phyloP scores from a whole-genome alignment of 2,113 vertebrate species.

The Arothron firmamentum region DNA sequence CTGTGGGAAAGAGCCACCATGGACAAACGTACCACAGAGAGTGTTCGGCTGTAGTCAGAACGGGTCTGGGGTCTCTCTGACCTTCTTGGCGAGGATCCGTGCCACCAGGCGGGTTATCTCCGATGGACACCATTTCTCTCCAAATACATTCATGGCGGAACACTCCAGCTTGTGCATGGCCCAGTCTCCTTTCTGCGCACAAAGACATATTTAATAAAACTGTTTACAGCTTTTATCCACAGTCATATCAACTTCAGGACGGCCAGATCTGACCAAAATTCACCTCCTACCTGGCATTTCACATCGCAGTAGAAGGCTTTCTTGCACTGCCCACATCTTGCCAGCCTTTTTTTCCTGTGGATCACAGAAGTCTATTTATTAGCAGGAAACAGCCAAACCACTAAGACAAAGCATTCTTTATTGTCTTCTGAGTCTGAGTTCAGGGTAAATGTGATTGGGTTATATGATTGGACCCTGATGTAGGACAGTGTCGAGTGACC shows the following conservation, averaged over 20 bases:
- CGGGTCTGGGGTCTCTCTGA: conserved; percentile 51
- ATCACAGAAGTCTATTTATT: conserved; percentile 15
- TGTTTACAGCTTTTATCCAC: not conserved
- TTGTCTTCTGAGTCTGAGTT: not conserved
- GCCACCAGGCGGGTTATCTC: conserved; percentile 89
- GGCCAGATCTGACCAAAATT: not conserved
- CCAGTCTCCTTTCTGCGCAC: conserved; percentile 87
- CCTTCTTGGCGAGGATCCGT: conserved; percentile 90
- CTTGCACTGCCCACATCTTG: conserved; percentile 95
- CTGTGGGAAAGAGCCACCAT: conserved; percentile 59
- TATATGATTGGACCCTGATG: no score
- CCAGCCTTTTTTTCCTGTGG: conserved; percentile 87
- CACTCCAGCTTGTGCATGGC: conserved; percentile 96
- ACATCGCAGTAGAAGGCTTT: conserved; percentile 94
- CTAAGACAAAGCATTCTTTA: not conserved
- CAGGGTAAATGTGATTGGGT: no score
- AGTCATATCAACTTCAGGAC: not conserved
- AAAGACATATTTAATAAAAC: not conserved
- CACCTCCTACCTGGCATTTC: conserved; percentile 86
- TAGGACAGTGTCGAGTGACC: not conserved
- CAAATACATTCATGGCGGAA: conserved; percentile 84
- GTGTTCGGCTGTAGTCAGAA: not conserved
- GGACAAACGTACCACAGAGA: not conserved
- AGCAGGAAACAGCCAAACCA: not conserved
- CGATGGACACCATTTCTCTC: conserved; percentile 89